Evolutionary conservation across 2,888 invertebrate genomes (phyloP).

Genomic region (Baronia brevicornis): DNA sequence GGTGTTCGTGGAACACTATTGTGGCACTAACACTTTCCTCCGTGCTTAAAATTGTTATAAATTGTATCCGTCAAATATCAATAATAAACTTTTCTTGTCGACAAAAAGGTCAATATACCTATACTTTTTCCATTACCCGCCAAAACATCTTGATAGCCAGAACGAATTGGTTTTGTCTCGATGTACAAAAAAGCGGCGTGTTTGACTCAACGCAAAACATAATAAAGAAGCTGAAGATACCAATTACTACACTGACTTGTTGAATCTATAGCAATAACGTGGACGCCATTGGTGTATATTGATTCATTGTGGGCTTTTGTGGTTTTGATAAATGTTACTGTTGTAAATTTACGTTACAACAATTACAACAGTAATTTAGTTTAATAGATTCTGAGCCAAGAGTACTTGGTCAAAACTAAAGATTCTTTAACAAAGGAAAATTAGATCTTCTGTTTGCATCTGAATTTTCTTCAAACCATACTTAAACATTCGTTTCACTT

Average conservation of each 20-base stretch:
- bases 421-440: no score
- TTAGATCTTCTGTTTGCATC: no score
- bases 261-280: constrained; percentile 12
- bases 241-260: constrained; percentile 14
- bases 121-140: constrained; percentile 8
- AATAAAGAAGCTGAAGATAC: constrained; percentile 16
- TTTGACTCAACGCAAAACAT: constrained; percentile 14
- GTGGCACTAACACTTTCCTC: no score
- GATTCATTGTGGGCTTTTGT: constrained; percentile 8
- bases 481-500: no score
- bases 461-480: no score
- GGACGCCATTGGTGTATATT: constrained; percentile 7
- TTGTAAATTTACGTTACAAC: background rate
- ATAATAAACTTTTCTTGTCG: constrained; percentile 4
- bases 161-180: constrained; percentile 12
- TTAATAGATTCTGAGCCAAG: no score
- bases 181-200: constrained; percentile 15
- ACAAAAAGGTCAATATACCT: constrained; percentile 6
- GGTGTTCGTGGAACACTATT: no score
- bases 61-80: constrained; percentile 4
- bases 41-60: no score
- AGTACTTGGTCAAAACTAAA: no score
- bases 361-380: no score
- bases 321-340: constrained; percentile 1
- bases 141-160: constrained; percentile 15